phyloP scores from a whole-genome alignment of 2,797 vertebrate genomes.

The Phaenicophaeus curvirostris region DNA sequence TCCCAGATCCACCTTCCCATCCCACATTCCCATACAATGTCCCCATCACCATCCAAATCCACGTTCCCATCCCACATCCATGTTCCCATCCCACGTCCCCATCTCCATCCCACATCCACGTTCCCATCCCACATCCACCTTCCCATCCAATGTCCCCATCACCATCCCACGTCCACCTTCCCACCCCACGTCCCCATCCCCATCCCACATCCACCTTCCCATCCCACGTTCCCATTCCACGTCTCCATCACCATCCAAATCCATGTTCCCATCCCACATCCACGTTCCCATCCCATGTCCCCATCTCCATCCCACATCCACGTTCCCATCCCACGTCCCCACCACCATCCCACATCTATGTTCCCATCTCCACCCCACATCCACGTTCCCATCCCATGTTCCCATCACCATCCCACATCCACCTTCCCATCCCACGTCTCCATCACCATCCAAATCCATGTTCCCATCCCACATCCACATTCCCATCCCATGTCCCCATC shows the following conservation, averaged over 20 bases:
- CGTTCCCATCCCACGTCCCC: not conserved
- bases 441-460: not conserved
- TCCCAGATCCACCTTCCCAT: too few species aligned
- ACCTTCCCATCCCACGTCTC: not conserved
- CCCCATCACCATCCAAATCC: too few species aligned
- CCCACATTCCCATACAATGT: too few species aligned
- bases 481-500: too few species aligned
- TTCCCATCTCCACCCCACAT: not conserved
- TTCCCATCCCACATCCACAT: not conserved
- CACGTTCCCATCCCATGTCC: not conserved
- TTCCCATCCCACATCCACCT: not conserved
- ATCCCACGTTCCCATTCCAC: not conserved
- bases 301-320: too few species aligned
- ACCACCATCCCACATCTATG: not conserved
- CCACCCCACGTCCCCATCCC: too few species aligned
- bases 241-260: not conserved
- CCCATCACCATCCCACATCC: not conserved
- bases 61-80: too few species aligned
- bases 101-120: not conserved
- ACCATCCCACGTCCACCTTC: not conserved
- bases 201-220: not conserved
- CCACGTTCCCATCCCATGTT: too few species aligned
- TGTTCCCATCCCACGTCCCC: too few species aligned
- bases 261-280: not conserved
- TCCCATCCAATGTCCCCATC: too few species aligned